Base-by-base conservation (phyloP, 2,797 vertebrate species). In the Schizothorax lantsangensis region DNA sequence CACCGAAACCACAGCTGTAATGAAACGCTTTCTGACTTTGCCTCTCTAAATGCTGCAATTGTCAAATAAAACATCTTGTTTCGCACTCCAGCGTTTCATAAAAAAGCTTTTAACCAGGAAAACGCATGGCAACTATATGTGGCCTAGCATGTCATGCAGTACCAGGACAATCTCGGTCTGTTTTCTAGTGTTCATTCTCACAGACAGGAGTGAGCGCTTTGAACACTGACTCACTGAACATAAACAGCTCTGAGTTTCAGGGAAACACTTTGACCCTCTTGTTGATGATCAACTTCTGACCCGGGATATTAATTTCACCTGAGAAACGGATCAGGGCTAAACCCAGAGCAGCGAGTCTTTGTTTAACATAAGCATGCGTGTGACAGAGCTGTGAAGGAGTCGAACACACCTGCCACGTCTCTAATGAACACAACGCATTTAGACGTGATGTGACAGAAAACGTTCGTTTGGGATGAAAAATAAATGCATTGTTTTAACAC, bases 41-140 rank as follows among this genome's bases (percentile, higher is more conserved):
- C 47, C 62, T 79, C 21, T 72, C 49, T 79, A 79, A 77, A 66
- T 71, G 77, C 66, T 57, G 74, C n/a, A 38, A 57, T 59, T 84
- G 88, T 84, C 81, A 77, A n/a, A 84, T 81, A 84, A 86, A 81
- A 68, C 80, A 84, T 68, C 8, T 43, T 8, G 17, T 21, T 87
- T 69, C 7, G 17, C 80, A 82, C 85, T 85, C 69, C 69, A 77
- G 75, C 75, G 69, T 79, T 85, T 89, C 73, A 87, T 75, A 87
- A 84, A 82, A 87, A 83, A 45, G 47, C 84, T 85, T 88, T 88
- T 86, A 83, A 83, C 73, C 83, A 15, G 81, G 86, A 84, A 75
- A 81, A 52, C 6, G 49, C 49, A 77, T 12, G 49, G 30, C 74
- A 77, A 7, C 1, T 30, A 21, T 54, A 47, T 21, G 30, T 23